Evolutionary conservation across 1,140 invertebrate genomes (phyloP).

Genomic region (Drosophila watanabei): DNA sequence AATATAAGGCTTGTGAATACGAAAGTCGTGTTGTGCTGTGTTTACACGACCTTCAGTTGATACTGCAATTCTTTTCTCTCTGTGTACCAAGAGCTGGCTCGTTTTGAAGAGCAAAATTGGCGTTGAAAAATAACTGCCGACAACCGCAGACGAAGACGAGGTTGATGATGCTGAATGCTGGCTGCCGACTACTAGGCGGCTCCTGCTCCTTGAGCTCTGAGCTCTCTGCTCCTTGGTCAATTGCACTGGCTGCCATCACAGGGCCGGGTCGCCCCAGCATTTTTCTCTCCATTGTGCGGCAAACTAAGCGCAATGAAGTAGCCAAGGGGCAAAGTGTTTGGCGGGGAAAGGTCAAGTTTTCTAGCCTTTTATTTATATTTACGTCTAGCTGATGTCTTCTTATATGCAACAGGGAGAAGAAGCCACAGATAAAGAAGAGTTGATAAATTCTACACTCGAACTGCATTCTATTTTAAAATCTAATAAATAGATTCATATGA

Average conservation of each 20-base stretch:
- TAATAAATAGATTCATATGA: not conserved
- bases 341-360: conserved; percentile 61
- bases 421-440: not conserved
- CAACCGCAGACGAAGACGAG: conserved; percentile 39
- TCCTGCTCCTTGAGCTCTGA: conserved; percentile 34
- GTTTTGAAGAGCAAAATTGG: conserved; percentile 78
- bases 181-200: conserved; percentile 19
- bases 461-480: not conserved
- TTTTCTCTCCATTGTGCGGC: conserved; percentile 65
- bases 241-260: conserved; percentile 48
- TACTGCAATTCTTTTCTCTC: not conserved
- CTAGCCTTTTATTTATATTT: conserved; percentile 45
- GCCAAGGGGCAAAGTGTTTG: conserved; percentile 50
- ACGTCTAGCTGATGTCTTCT: conserved; percentile 24
- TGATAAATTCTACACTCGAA: not conserved
- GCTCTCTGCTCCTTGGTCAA: conserved; percentile 59
- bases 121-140: conserved; percentile 82
- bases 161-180: conserved; percentile 26
- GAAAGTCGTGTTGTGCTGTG: not conserved
- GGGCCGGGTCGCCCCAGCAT: conserved; percentile 66
- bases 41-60: not conserved
- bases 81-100: conserved; percentile 32
- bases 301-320: conserved; percentile 77
- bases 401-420: conserved; percentile 13
- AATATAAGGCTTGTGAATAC: not conserved